These are phyloP conservation scores for Temnothorax nylanderi DNA, from an alignment of 1,140 invertebrate genomes.

Conservation along the genomic window DNA sequence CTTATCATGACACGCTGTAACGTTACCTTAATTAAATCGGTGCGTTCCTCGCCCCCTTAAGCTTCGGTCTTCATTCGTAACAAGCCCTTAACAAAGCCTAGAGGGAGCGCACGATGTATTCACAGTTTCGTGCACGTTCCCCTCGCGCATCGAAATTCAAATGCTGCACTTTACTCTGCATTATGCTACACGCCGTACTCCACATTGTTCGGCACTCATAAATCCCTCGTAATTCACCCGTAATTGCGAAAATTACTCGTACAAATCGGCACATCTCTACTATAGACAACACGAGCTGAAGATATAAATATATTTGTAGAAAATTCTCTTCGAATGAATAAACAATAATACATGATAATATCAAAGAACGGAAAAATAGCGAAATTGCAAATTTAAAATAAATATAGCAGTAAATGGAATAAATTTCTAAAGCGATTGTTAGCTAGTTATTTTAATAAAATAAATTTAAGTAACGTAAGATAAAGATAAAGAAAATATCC, in stretches of 20 bases:
- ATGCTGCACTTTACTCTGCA: slow-evolving; percentile 29
- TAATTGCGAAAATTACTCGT: slow-evolving; percentile 4
- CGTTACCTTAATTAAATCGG: slow-evolving; percentile 54
- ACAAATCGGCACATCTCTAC: background rate
- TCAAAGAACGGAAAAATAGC: background rate
- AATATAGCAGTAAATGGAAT: background rate
- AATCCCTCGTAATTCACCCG: background rate
- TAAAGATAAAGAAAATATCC: background rate
- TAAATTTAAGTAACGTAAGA: background rate
- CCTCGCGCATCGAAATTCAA: slow-evolving; percentile 34
- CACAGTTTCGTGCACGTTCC: slow-evolving; percentile 22
- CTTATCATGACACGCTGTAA: slow-evolving; percentile 28
- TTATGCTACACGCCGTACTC: background rate
- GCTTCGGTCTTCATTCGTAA: slow-evolving; percentile 21
- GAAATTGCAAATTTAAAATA: background rate
- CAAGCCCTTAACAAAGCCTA: slow-evolving; percentile 46
- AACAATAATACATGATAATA: background rate
- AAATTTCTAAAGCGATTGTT: background rate
- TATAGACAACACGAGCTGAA: background rate
- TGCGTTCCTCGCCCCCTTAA: slow-evolving; percentile 1
- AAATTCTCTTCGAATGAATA: background rate
- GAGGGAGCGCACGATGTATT: slow-evolving; percentile 32
- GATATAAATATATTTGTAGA: background rate
- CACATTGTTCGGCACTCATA: slow-evolving; percentile 20
- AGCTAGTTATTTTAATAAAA: background rate